Conservation (phyloP, 2,888 invertebrate species). For the Ecliptopera silaceata region DNA sequence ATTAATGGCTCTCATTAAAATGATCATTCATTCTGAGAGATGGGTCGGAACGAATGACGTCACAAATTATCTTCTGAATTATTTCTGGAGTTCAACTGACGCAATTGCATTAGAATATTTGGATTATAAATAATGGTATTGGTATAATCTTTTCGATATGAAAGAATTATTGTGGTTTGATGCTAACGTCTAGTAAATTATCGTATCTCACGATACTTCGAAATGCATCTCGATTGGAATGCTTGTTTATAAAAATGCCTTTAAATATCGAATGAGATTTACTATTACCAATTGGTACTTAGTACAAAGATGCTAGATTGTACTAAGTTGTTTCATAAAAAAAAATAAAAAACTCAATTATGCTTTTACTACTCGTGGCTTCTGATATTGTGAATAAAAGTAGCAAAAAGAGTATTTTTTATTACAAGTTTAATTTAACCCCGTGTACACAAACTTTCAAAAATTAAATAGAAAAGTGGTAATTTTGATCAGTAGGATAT, state of each 20-base stretch:
- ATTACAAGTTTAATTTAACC: too few species aligned
- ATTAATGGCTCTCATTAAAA: conserved; percentile 58
- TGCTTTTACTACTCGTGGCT: too few species aligned
- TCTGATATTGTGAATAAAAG: too few species aligned
- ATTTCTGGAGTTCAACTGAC: conserved; percentile 51
- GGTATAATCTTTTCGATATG: conserved; percentile 54
- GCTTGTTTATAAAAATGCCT: conserved; percentile 34
- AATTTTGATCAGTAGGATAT: too few species aligned
- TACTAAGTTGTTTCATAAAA: too few species aligned
- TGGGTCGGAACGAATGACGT: conserved; percentile 53
- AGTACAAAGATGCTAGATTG: too few species aligned
- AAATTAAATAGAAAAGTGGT: too few species aligned
- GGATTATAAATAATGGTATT: conserved; percentile 55
- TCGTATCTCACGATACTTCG: conserved; percentile 42
- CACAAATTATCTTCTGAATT: conserved; percentile 39
- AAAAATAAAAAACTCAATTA: too few species aligned
- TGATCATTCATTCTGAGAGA: conserved; percentile 53
- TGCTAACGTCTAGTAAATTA: conserved; percentile 49
- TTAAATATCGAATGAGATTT: conserved; percentile 6
- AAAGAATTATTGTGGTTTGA: conserved; percentile 56
- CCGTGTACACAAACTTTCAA: too few species aligned
- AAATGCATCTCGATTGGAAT: conserved; percentile 41
- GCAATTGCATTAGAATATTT: conserved; percentile 59
- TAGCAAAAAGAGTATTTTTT: too few species aligned
- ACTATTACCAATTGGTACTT: neutral